Conservation (phyloP, 2,888 invertebrate species). For the Dicyrtoma fusca region DNA sequence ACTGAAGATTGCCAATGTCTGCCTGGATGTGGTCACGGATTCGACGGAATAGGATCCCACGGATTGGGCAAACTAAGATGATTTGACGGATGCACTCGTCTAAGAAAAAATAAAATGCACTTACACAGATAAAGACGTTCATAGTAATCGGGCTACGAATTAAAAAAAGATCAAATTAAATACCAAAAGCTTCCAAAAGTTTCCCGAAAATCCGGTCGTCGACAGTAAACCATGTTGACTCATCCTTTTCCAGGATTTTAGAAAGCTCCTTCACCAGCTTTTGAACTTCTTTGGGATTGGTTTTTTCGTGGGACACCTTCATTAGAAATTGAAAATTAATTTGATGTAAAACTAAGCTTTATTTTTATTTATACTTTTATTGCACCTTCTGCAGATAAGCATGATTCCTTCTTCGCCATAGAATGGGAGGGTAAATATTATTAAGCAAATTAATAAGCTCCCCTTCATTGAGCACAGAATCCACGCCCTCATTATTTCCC, state of each 20-base stretch:
- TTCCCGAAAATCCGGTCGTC: background rate
- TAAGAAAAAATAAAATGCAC: conserved; percentile 1
- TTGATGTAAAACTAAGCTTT: too few species aligned
- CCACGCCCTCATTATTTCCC: background rate
- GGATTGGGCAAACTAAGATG: conserved; percentile 14
- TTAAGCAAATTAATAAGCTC: conserved; percentile 2
- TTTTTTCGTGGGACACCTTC: too few species aligned
- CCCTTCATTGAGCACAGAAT: background rate
- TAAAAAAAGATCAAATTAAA: background rate
- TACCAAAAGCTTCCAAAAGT: too few species aligned
- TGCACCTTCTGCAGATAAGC: background rate
- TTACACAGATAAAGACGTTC: background rate
- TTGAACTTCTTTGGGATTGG: too few species aligned
- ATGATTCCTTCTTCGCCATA: background rate
- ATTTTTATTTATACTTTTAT: too few species aligned
- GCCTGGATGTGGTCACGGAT: conserved; percentile 1
- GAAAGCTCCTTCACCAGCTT: too few species aligned
- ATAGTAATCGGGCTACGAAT: conserved; percentile 10
- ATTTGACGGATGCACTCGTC: conserved; percentile 34
- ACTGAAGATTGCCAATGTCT: background rate
- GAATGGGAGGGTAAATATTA: conserved; percentile 3
- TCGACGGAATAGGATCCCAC: conserved; percentile 24
- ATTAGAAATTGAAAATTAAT: background rate
- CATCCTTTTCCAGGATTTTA: background rate
- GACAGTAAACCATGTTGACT: background rate